phyloP scores from a whole-genome alignment of 92 coral and sea anemone species.

The Phymanthus crucifer region DNA sequence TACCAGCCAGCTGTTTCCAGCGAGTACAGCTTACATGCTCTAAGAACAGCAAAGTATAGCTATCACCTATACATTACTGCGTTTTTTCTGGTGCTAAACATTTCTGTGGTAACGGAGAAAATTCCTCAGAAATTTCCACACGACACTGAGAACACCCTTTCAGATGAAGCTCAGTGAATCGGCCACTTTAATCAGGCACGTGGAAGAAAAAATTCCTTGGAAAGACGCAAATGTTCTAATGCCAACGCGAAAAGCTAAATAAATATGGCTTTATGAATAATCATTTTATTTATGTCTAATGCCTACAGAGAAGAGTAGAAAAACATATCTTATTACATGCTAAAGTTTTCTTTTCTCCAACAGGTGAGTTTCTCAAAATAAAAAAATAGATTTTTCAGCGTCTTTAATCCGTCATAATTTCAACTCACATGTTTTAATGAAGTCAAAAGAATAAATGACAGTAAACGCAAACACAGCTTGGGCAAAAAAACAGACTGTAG shows the following conservation, averaged over 20 bases:
- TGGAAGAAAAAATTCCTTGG: not conserved
- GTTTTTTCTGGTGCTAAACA: not conserved
- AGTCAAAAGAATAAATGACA: not conserved
- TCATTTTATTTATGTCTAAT: too few relatives aligned
- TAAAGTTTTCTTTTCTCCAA: too few relatives aligned
- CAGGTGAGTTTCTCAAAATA: not conserved
- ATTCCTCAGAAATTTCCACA: not conserved
- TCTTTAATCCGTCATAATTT: not conserved
- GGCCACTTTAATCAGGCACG: not conserved
- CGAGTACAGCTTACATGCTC: slow-evolving; percentile 10
- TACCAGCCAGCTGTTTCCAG: slow-evolving; percentile 6
- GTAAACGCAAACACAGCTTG: slow-evolving; percentile 19
- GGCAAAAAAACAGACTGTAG: not conserved
- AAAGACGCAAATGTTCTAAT: not conserved
- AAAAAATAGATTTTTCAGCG: not conserved
- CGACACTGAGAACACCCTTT: not conserved
- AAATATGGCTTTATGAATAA: too few relatives aligned
- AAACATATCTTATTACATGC: too few relatives aligned
- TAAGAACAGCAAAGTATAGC: not conserved
- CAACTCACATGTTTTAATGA: slow-evolving; percentile 1
- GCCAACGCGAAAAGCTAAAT: too few relatives aligned
- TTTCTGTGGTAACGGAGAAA: not conserved
- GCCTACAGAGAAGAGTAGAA: too few relatives aligned
- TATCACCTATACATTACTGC: not conserved
- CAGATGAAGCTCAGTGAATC: not conserved